Conservation (phyloP, 2,113 vertebrate genomes). For the Pollimyrus isidori region DNA sequence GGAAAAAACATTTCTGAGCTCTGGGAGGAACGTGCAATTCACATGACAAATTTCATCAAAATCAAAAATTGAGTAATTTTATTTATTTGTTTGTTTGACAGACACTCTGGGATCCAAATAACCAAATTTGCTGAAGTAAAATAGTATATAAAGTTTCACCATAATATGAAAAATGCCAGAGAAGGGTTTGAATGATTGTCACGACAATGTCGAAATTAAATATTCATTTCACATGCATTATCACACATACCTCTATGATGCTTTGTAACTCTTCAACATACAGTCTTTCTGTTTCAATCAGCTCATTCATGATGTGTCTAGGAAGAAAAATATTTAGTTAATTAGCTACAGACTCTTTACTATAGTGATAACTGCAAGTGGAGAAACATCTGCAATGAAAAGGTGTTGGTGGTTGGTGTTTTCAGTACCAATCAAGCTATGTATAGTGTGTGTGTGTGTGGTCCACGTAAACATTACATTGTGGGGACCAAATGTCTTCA, state of each 20-base stretch:
- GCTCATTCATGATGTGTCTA: conserved; percentile 84
- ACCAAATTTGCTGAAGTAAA: not conserved
- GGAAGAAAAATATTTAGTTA: not conserved
- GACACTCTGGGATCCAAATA: not conserved
- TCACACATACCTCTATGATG: conserved; percentile 80
- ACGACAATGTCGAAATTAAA: not conserved
- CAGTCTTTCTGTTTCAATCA: conserved; percentile 86
- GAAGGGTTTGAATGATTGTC: not conserved
- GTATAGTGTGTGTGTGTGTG: not conserved
- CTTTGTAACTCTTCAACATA: conserved; percentile 91
- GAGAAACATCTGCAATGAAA: not conserved
- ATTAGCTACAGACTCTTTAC: not conserved
- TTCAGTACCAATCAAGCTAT: not conserved
- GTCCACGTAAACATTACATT: too few species aligned
- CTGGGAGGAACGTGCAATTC: not conserved
- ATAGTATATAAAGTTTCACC: not conserved
- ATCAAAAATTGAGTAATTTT: not conserved
- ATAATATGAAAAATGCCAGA: not conserved
- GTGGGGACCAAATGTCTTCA: not conserved
- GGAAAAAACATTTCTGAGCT: not conserved
- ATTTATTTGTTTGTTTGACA: not conserved
- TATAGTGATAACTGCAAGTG: not conserved
- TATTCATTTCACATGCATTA: not conserved
- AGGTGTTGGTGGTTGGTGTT: not conserved
- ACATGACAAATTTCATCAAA: not conserved